These are phyloP conservation scores for Cataglyphis albicans DNA, from an alignment of 2,888 invertebrate species.

Conservation along the genomic window DNA sequence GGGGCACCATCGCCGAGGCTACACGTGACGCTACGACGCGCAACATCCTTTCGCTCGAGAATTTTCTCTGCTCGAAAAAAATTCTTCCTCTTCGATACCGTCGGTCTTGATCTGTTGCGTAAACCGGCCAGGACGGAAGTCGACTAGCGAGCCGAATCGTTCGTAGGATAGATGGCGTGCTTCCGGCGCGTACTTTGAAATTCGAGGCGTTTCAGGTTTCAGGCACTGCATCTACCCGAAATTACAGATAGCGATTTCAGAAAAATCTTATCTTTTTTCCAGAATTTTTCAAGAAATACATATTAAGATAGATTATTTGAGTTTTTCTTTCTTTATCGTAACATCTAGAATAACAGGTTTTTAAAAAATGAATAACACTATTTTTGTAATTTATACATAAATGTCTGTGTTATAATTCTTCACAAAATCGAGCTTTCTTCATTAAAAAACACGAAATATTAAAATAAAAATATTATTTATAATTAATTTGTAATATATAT, in stretches of 20 bases:
- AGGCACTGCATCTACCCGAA: too few relatives aligned
- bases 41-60: slow-evolving; percentile 72
- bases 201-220: background rate
- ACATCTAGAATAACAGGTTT: background rate
- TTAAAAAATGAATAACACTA: background rate
- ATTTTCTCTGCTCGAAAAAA: background rate
- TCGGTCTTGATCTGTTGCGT: slow-evolving; percentile 32
- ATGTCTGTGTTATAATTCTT: background rate
- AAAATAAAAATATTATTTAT: background rate
- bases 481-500: background rate
- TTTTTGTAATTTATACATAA: background rate
- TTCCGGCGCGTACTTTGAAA: background rate
- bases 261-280: background rate
- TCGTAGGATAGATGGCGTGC: slow-evolving; percentile 2
- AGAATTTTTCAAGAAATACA: too few relatives aligned
- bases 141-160: background rate
- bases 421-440: background rate
- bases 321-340: background rate
- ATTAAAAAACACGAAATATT: background rate
- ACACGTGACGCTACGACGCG: slow-evolving; percentile 78
- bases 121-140: slow-evolving; percentile 39
- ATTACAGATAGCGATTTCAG: background rate
- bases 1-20: slow-evolving; percentile 68
- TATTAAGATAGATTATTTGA: background rate
- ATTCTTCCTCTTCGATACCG: background rate